Base-by-base conservation (phyloP, 2,888 invertebrate species). In the Calameuta idolon region DNA sequence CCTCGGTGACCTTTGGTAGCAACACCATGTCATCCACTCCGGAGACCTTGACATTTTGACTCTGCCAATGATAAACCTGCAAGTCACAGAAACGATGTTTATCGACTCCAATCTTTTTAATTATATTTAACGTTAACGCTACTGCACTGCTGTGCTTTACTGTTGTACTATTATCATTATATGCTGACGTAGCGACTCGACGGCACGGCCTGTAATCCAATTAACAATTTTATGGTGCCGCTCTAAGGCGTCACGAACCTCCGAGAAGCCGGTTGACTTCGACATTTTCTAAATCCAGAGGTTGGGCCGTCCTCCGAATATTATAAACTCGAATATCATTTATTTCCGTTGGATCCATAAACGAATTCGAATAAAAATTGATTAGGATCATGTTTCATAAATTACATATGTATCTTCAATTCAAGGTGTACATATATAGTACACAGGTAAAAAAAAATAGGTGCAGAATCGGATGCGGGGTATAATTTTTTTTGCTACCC, bases 21-120 rank as follows among this genome's bases (percentile, higher is more conserved):
- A 95, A 92, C 69, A 95, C 95, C 95, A 95, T 95, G 85, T 95
- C 95, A 87, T 95, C 95, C 87, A 95, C 94, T 3, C 95, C 95
- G 68, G 94, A 94, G 80, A 94, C 93, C 87, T 95, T 94, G 86
- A 94, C 94, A 93, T 94, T 94, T 90, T 94, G 93, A 87, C 94
- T 94, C 90, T 95, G 95, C 95, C 95, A 95, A 88, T 95, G 95
- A 90, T 95, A 94, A 77, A 93, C 93, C 93, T 93, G 87, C 35
- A 86, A 87, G 9, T 9, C 1, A 23, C 9, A 55, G 23, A 55
- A 55, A 23, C 23, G 9, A 23, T 23, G 2, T 55, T 55, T 0
- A 12, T 35, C 35, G 3, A 35, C 3, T 0, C 35, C 12, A 35
- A 35, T 35, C 3, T 35, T 35, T 3, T 1, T 3, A 35, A 4